Percentiles rank a stretch among this genome's conserved stretches.
These are phyloP conservation scores for Adelges cooleyi DNA, from an alignment of 1,140 invertebrate species.

Conservation along the genomic window DNA sequence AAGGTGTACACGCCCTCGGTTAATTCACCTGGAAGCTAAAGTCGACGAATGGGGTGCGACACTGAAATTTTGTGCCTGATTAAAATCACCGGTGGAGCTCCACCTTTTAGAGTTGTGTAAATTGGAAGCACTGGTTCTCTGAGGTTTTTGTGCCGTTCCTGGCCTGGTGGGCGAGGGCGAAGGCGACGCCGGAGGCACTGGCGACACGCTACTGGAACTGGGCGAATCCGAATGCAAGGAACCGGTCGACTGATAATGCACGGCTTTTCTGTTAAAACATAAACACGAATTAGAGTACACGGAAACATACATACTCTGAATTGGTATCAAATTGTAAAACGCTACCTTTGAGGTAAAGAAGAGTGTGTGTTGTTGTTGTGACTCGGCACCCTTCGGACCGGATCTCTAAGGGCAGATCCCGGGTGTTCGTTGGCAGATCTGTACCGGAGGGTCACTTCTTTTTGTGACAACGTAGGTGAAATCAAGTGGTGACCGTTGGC, in stretches of 20 bases:
- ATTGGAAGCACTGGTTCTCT: conserved; percentile 29
- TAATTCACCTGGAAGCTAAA: conserved; percentile 31
- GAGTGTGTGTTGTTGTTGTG: conserved; percentile 33
- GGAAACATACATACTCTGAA: not conserved
- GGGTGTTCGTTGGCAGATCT: conserved; percentile 30
- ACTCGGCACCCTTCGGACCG: conserved; percentile 35
- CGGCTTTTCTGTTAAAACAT: conserved; percentile 46
- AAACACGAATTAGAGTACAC: not conserved
- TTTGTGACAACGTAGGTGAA: conserved; percentile 17
- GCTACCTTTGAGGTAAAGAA: conserved; percentile 35
- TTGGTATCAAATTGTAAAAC: not conserved
- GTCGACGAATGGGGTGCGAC: conserved; percentile 31
- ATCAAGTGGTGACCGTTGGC: conserved; percentile 13
- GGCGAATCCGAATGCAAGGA: conserved; percentile 74
- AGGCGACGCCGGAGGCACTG: conserved; percentile 58
- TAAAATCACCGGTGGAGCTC: conserved; percentile 71
- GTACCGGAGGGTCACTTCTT: conserved; percentile 31
- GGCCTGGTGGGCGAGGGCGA: conserved; percentile 62
- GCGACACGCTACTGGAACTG: conserved; percentile 68
- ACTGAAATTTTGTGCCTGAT: conserved; percentile 38
- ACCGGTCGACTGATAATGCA: conserved; percentile 73
- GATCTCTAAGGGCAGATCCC: conserved; percentile 30
- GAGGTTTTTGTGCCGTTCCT: conserved; percentile 33
- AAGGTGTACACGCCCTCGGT: not conserved
- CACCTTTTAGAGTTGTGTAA: conserved; percentile 56